phyloP scores from a whole-genome alignment of 1,140 invertebrate genomes.

The Megalonaias nervosa region DNA sequence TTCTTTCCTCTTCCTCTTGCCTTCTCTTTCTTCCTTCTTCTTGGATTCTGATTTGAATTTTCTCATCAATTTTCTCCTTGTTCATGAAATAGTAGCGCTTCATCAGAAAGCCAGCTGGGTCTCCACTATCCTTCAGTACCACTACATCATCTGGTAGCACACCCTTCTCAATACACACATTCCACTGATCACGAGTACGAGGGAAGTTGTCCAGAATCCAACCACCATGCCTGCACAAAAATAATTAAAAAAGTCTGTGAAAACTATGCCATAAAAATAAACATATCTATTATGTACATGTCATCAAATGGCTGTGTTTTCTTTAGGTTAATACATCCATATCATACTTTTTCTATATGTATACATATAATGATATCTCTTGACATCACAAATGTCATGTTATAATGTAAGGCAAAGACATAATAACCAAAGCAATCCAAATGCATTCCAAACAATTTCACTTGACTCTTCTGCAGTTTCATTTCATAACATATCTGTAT shows the following conservation, averaged over 20 bases:
- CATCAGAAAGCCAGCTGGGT: slow-evolving; percentile 51
- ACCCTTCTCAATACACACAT: slow-evolving; percentile 64
- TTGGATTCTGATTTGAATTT: slow-evolving; percentile 45
- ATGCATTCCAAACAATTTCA: too few relatives aligned
- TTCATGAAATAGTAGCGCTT: slow-evolving; percentile 61
- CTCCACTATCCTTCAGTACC: slow-evolving; percentile 60
- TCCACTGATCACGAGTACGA: slow-evolving; percentile 67
- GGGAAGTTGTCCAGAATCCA: slow-evolving; percentile 72
- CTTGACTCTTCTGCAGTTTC: too few relatives aligned
- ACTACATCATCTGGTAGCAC: slow-evolving; percentile 67
- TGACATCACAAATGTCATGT: too few relatives aligned
- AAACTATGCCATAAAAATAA: too few relatives aligned
- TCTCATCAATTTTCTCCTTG: slow-evolving; percentile 55
- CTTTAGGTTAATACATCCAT: too few relatives aligned
- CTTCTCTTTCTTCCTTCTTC: slow-evolving; percentile 49
- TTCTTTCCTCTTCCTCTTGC: slow-evolving; percentile 54
- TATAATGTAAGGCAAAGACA: too few relatives aligned
- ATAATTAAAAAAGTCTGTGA: neutral
- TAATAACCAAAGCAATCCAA: too few relatives aligned
- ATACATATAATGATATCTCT: too few relatives aligned
- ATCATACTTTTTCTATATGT: too few relatives aligned
- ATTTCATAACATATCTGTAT: too few relatives aligned
- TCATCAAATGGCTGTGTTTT: too few relatives aligned
- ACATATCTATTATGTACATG: too few relatives aligned
- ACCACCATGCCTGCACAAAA: slow-evolving; percentile 63